Evolutionary conservation across 1,140 invertebrate genomes (phyloP).

Genomic region (Delia radicum): DNA sequence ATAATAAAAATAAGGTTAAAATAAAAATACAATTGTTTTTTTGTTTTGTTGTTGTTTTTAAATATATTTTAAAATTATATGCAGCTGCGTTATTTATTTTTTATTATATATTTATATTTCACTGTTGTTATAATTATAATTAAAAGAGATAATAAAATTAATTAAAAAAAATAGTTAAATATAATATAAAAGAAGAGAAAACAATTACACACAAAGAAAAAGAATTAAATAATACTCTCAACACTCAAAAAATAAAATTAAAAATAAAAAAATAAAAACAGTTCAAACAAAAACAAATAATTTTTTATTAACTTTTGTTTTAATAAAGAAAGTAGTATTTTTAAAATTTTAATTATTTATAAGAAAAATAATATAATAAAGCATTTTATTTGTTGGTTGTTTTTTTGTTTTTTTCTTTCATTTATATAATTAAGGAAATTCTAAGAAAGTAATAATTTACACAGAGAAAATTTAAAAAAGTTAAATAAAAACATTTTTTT

Average conservation of each 20-base stretch:
- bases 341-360: not conserved
- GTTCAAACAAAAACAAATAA: not conserved
- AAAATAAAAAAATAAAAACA: not conserved
- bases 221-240: conserved; percentile 16
- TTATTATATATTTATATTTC: not conserved
- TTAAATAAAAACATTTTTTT: not conserved
- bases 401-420: not conserved
- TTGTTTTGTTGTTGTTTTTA: not conserved
- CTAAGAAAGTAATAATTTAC: not conserved
- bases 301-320: not conserved
- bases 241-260: not conserved
- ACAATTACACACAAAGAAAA: not conserved
- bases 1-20: conserved; percentile 23
- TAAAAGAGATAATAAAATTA: not conserved
- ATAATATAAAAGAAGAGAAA: not conserved
- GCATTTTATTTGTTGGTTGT: not conserved
- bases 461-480: not conserved
- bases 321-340: not conserved
- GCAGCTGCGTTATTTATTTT: conserved; percentile 11
- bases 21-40: conserved; percentile 5
- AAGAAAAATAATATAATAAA: not conserved
- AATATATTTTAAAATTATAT: conserved; percentile 18
- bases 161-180: not conserved
- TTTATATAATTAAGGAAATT: not conserved
- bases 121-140: not conserved